phyloP scores from a whole-genome alignment of 2,888 invertebrate species.

The Bombyx huttoni region DNA sequence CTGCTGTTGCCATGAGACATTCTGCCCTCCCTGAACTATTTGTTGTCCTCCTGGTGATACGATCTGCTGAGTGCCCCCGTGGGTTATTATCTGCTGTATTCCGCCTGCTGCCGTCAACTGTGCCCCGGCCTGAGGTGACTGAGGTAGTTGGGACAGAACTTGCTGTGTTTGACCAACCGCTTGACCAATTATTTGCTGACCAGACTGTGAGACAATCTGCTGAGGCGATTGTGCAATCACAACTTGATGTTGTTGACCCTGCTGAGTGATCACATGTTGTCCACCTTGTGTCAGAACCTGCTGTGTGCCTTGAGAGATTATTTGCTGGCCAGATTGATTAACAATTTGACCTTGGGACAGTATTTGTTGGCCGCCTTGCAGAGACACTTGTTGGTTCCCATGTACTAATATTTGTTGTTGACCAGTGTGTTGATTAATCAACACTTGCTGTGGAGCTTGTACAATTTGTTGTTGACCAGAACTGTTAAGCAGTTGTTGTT shows the following conservation, averaged over 20 bases:
- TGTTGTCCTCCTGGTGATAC: slow-evolving; percentile 60
- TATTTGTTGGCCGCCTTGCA: slow-evolving; percentile 60
- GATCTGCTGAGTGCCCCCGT: slow-evolving; percentile 61
- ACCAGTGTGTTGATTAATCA: slow-evolving; percentile 61
- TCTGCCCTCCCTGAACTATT: slow-evolving; percentile 57
- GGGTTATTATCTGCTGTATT: slow-evolving; percentile 66
- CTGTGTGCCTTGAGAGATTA: slow-evolving; percentile 52
- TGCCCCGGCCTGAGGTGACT: slow-evolving; percentile 48
- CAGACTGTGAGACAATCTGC: slow-evolving; percentile 61
- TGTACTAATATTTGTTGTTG: slow-evolving; percentile 66
- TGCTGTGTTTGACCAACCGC: slow-evolving; percentile 51
- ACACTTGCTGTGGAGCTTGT: slow-evolving; percentile 66
- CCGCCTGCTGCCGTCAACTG: slow-evolving; percentile 44
- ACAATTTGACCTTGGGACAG: slow-evolving; percentile 63
- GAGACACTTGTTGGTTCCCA: slow-evolving; percentile 62
- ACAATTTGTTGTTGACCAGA: slow-evolving; percentile 66
- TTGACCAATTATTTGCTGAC: slow-evolving; percentile 60
- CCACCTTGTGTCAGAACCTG: slow-evolving; percentile 62
- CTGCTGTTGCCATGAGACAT: slow-evolving; percentile 64
- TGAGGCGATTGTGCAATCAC: slow-evolving; percentile 62
- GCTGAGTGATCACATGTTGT: slow-evolving; percentile 63
- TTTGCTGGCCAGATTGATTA: slow-evolving; percentile 58
- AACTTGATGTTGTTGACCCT: slow-evolving; percentile 62
- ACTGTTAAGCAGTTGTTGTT: slow-evolving; percentile 73
- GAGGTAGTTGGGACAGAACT: slow-evolving; percentile 54